phyloP scores from a whole-genome alignment of 1,140 invertebrate species.

The Diachasma alloeum region DNA sequence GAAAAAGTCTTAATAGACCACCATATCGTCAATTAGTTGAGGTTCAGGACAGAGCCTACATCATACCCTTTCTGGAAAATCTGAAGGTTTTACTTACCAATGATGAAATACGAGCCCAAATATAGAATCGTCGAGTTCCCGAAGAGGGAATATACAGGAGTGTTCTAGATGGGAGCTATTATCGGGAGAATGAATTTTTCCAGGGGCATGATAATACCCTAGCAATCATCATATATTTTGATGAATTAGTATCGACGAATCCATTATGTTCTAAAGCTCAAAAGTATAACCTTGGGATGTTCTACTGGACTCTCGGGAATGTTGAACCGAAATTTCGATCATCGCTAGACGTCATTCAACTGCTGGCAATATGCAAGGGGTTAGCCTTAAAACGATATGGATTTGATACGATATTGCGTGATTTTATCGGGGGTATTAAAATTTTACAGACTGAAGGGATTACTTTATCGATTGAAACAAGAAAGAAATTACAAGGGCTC shows the following conservation, averaged over 20 bases:
- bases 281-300: slow-evolving; percentile 28
- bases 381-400: neutral
- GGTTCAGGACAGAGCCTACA: slow-evolving; percentile 1
- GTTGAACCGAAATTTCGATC: slow-evolving; percentile 19
- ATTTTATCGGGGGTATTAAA: neutral
- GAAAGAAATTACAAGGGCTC: slow-evolving; percentile 29
- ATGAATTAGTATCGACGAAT: slow-evolving; percentile 25
- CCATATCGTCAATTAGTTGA: too few relatives aligned
- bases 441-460: slow-evolving; percentile 24
- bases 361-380: neutral
- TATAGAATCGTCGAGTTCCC: neutral
- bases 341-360: neutral
- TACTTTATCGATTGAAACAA: neutral
- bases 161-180: slow-evolving; percentile 29
- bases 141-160: slow-evolving; percentile 4
- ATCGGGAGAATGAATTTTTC: slow-evolving; percentile 32
- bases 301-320: slow-evolving; percentile 34
- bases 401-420: neutral
- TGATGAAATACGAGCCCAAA: slow-evolving; percentile 14
- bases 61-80: slow-evolving; percentile 25
- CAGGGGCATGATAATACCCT: slow-evolving; percentile 15
- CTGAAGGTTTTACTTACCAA: slow-evolving; percentile 21
- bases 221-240: slow-evolving; percentile 32
- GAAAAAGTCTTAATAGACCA: too few relatives aligned
- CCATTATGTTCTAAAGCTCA: neutral